Base-by-base conservation (phyloP, 92 coral and sea anemone genomes). In the Epizoanthus rinbou region DNA sequence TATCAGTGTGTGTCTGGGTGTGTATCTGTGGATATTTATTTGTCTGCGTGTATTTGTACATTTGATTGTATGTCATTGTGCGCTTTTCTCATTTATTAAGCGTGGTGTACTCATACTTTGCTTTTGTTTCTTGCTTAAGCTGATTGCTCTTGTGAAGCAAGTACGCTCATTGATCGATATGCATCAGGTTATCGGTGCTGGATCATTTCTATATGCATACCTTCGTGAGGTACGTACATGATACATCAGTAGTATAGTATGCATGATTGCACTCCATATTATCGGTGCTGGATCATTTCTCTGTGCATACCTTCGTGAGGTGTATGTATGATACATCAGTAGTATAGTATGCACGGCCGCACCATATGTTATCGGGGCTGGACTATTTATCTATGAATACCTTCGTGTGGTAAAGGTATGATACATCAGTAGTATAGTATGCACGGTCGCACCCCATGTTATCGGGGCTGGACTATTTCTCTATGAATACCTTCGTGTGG, bases 171-270 rank as follows among this genome's bases (percentile, higher is more conserved):
- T 96, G 73, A 94, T 96, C 50, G 95, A 91, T 80, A 96, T 92
- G 98, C 98, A 96, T 62, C 99, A 96, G 64, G 97, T 96, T 17
- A 94, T 96, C 64, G 95, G 99, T 66, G 99, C 98, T n/a, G 99
- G 99, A 14, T 97, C 97, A 52, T 96, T 96, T 35, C 93, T 96
- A 22, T 96, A 96, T 59, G 92, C 99, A 5, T 88, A 89, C 65
- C 92, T 96, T n/a, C 89, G 94, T 45, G 99, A 96, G 98, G 99
- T 89, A 81, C 16, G 91, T 85, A 5, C 25, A 13, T 54, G 60
- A n/a, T 14, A 45, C 54, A 22, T 64, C 33, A 28, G 69, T 21
- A 28, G 11, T 64, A 64, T 63, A 62, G 28, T 62, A 24, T 62
- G 22, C 6, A 24, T 62, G 67, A 11, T 5, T 62, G 7, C 8